Conservation (phyloP, 2,113 vertebrate genomes). For the Hydrochoerus hydrochaeris region DNA sequence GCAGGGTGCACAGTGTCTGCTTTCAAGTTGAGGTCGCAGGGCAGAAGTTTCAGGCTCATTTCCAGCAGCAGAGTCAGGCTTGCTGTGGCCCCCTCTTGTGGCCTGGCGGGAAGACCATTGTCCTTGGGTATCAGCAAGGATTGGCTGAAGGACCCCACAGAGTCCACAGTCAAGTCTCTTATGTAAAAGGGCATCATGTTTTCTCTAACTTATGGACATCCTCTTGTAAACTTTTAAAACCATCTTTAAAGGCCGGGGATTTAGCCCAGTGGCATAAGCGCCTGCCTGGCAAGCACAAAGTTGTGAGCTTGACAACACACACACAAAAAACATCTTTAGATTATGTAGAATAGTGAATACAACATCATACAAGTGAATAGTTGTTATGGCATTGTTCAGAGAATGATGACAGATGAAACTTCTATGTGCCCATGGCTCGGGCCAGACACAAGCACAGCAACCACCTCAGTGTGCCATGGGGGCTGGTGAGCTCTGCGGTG, state of each 20-base stretch:
- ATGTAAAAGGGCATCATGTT: background rate
- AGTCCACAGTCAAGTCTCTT: background rate
- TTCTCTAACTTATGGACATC: background rate
- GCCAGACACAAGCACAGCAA: background rate
- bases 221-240: background rate
- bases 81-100: accelerated
- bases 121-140: background rate
- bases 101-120: accelerated
- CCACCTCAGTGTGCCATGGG: no score
- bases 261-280: no score
- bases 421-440: background rate
- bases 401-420: no score
- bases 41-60: background rate
- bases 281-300: no score
- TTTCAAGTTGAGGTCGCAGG: background rate
- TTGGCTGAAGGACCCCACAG: no score
- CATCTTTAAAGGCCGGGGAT: no score
- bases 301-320: no score
- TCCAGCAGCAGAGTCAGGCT: background rate
- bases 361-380: background rate
- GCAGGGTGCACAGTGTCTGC: background rate
- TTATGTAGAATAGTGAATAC: background rate
- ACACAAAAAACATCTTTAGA: no score
- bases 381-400: background rate
- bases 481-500: background rate